Evolutionary conservation across 2,797 vertebrate genomes (phyloP).

Genomic region (Toxotes lorentzi): DNA sequence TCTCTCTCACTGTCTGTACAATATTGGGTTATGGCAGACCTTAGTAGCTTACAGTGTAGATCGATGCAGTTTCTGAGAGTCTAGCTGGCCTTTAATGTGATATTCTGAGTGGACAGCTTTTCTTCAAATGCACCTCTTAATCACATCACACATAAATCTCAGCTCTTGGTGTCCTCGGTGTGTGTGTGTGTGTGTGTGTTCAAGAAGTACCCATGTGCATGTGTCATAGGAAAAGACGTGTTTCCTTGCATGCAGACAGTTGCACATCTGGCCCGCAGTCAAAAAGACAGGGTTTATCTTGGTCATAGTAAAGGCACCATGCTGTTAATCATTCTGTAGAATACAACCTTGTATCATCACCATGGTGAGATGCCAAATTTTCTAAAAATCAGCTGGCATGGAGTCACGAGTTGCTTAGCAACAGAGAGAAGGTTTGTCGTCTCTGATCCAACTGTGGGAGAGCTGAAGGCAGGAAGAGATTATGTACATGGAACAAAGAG

Average conservation of each 20-base stretch:
- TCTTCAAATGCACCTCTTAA: slow-evolving; percentile 85
- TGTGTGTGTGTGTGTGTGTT: slow-evolving; percentile 40
- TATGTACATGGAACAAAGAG: slow-evolving; percentile 27
- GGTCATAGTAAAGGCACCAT: slow-evolving; percentile 34
- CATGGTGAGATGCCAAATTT: slow-evolving; percentile 53
- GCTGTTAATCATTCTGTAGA: slow-evolving; percentile 42
- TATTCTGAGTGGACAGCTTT: slow-evolving; percentile 85
- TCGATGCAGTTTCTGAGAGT: slow-evolving; percentile 82
- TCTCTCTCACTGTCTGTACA: slow-evolving; percentile 45
- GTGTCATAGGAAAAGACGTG: slow-evolving; percentile 15
- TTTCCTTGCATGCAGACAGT: slow-evolving; percentile 29
- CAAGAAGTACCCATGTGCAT: slow-evolving; percentile 18
- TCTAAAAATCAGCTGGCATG: slow-evolving; percentile 50
- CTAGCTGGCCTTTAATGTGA: slow-evolving; percentile 81
- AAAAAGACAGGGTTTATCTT: slow-evolving; percentile 21
- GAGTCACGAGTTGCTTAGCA: slow-evolving; percentile 71
- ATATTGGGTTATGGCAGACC: slow-evolving; percentile 78
- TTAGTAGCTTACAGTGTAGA: slow-evolving; percentile 76
- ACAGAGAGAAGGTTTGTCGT: slow-evolving; percentile 64
- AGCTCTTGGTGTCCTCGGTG: slow-evolving; percentile 50
- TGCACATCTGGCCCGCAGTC: slow-evolving; percentile 43
- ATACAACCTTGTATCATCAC: slow-evolving; percentile 43
- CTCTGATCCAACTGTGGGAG: slow-evolving; percentile 49
- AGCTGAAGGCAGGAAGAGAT: slow-evolving; percentile 47
- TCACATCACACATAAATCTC: slow-evolving; percentile 84